Evolutionary conservation across 1,140 invertebrate species (phyloP), one percentile per base, ranked within the genome.

Genomic region (Agraylea sexmaculata): DNA sequence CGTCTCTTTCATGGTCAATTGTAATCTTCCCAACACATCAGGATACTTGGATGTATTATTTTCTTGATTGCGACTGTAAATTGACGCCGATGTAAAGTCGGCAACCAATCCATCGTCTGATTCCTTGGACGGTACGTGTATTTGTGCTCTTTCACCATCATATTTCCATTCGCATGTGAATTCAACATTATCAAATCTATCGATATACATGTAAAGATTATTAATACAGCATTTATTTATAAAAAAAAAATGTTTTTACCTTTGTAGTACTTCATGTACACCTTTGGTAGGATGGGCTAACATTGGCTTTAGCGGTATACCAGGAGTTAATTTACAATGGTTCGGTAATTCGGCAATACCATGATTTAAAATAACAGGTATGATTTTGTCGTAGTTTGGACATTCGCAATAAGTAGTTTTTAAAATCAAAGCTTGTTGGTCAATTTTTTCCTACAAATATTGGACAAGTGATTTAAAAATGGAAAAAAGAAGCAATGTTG

Each of bases 91-190:
- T 0, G 13, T 21, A n/a, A 58, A 43, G 32, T 55, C 46, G 4
- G 57, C 46, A 3, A 55, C 44, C 13, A 21, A 28, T 7, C 47
- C 53, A 13, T 43, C 46, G 4, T 20, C 19, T 28, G 37, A 32
- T 19, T 16, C 12, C 4, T 11, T 1, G 43, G 53, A 47, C 3
- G 61, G 63, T 40, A 67, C 62, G 53, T 66, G 62, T 48, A 91
- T 83, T 71, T 99, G 96, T 3, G 92, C 95, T 56, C 96, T 68
- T 71, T 99, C 96, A 3, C 96, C 96, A 64, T 99, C 96, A 62
- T 99, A 99, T 62, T 99, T 99, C 76, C 83, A 99, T 70, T 99
- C 96, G 60, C 94, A 99, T 2, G 94, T 97, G 55, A 99, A 99
- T 53, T 86, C 80, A 49, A 85, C 66, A 19, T 81, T 77, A 43